A percentile compares a stretch with the other conserved stretches of the same genome.
phyloP scores from a whole-genome alignment of 2,113 vertebrate species.

The Pelusios castaneus region DNA sequence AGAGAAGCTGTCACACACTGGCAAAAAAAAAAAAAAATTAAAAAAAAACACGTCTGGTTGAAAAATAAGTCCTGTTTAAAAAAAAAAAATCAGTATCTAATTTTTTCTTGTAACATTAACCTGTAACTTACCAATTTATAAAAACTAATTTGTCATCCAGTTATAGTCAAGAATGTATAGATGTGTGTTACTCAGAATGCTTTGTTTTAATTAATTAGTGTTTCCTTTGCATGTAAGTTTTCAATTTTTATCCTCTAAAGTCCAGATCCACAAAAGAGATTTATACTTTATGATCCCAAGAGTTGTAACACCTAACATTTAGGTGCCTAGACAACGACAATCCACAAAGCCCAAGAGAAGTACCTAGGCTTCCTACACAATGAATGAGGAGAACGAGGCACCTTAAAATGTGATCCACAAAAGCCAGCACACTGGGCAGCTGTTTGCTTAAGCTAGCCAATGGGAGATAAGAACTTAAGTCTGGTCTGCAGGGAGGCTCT shows the following conservation, averaged over 20 bases:
- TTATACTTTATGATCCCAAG: neutral
- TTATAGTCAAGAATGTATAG: neutral
- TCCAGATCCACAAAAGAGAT: neutral
- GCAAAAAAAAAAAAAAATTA: constrained; percentile 11
- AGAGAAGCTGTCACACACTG: neutral
- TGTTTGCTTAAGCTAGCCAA: neutral
- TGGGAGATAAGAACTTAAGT: neutral
- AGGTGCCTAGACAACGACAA: neutral
- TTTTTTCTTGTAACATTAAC: neutral
- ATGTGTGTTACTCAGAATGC: constrained; percentile 19
- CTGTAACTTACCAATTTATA: constrained; percentile 3
- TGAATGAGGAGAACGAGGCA: neutral
- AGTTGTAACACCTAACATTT: neutral
- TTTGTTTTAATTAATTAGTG: constrained; percentile 25
- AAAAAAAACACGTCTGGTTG: constrained; percentile 7
- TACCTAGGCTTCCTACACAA: neutral
- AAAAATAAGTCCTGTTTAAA: neutral
- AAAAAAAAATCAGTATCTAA: neutral
- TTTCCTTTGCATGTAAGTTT: constrained; percentile 37
- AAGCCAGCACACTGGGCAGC: neutral
- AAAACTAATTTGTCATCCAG: neutral
- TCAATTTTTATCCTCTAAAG: neutral
- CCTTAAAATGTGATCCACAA: neutral
- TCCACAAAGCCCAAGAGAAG: neutral
- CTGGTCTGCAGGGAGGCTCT: neutral